Evolutionary conservation across 2,113 vertebrate species (phyloP), one percentile per base, ranked within the genome.

Genomic region (Corapipo altera): DNA sequence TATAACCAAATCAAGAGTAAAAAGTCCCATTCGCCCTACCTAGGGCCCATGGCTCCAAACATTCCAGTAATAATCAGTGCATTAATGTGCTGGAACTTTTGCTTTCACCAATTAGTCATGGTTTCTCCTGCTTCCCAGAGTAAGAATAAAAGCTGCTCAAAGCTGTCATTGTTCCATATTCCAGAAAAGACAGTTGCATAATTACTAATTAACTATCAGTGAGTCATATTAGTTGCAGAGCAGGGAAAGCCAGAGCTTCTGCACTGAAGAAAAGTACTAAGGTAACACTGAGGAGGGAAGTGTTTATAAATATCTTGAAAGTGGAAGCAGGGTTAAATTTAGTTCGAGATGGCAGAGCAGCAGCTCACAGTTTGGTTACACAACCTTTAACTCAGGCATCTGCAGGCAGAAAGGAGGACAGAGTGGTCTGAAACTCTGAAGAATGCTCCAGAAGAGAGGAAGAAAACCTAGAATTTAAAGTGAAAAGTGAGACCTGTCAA

Each of bases 301-400:
- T 32, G 44, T 66, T 92, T 92, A 93, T 85, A 93, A 88, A 74
- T 94, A 95, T 49, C 89, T 48, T 66, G 30, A 33, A 88, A 84
- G 37, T 28, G 54, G 72, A 86, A 82, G 26, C 55, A 2, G 52
- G 52, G 70, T 92, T 95, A 95, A 89, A 81, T 96, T 93, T 95
- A 95, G 76, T 77, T 61, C 0, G 3, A 51, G 76, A 62, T 35
- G 35, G 84, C 55, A 93, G 62, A 87, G 57, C 85, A 95, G 78
- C 28, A 87, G 84, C 48, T 87, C 66, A 52, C 71, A 48, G 73
- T 72, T 86, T 12, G 1, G 43, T 92, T 89, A 86, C 12, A 2
- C 67, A 90, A 83, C 71, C 82, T 88, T 94, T 59, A 91, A 73
- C 64, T 83, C 52, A 93, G 65, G 48, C 76, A 59, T n/a, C 44